phyloP scores from a whole-genome alignment of 2,888 invertebrate genomes.

The Watsonalla binaria region DNA sequence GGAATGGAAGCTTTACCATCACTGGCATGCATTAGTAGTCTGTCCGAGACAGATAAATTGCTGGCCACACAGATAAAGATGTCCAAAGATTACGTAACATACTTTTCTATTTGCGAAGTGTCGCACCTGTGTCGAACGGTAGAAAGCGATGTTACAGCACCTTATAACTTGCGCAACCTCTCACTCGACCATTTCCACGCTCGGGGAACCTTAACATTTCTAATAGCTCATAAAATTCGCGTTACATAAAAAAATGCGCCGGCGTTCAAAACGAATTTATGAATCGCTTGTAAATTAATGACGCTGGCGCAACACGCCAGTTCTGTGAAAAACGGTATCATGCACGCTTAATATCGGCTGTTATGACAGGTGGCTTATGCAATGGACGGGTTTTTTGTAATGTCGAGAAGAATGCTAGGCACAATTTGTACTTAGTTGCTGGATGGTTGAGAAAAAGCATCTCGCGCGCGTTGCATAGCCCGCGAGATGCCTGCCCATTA shows the following conservation, averaged over 20 bases:
- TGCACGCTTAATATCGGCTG: conserved; percentile 11
- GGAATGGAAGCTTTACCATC: not conserved
- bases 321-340: conserved; percentile 12
- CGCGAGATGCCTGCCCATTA: conserved; percentile 57
- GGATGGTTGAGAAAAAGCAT: conserved; percentile 40
- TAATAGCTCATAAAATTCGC: conserved; percentile 32
- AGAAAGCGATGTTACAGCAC: conserved; percentile 32
- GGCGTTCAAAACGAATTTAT: conserved; percentile 23
- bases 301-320: conserved; percentile 12
- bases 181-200: conserved; percentile 13
- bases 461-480: conserved; percentile 41
- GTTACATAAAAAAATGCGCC: conserved; percentile 39
- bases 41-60: conserved; percentile 8
- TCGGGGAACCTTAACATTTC: conserved; percentile 36
- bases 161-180: conserved; percentile 28
- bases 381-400: conserved; percentile 10
- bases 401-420: conserved; percentile 8
- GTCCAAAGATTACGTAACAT: conserved; percentile 27
- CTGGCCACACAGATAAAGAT: conserved; percentile 14
- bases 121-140: conserved; percentile 24
- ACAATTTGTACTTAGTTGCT: conserved; percentile 35
- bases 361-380: conserved; percentile 29
- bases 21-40: not conserved
- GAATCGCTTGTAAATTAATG: conserved; percentile 27
- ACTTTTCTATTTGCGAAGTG: conserved; percentile 25